Conservation (phyloP, 2,113 vertebrate genomes). For the Octodon degus region DNA sequence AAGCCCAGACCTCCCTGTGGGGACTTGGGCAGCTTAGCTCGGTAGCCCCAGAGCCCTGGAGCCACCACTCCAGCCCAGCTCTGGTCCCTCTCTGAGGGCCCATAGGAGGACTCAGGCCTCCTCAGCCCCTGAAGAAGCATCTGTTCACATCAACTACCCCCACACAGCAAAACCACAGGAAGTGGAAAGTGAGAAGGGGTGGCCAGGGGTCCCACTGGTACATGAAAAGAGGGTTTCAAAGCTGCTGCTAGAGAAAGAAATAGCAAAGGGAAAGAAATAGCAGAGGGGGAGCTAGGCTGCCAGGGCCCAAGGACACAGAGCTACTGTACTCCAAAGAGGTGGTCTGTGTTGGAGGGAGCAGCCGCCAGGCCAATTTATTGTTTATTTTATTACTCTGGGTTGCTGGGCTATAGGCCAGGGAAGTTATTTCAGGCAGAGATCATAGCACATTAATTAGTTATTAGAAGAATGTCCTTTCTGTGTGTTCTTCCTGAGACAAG, state of each 20-base stretch:
- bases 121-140: not conserved
- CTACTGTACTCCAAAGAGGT: slow-evolving; percentile 76
- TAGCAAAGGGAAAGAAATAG: not conserved
- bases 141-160: not conserved
- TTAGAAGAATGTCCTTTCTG: slow-evolving; percentile 81
- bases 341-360: slow-evolving; percentile 73
- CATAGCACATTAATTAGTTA: slow-evolving; percentile 82
- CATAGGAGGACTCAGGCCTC: not conserved
- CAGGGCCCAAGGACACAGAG: slow-evolving; percentile 66
- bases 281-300: slow-evolving; percentile 25
- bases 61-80: not conserved
- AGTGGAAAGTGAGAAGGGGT: not conserved
- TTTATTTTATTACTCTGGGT: slow-evolving; percentile 86
- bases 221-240: not conserved
- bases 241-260: not conserved
- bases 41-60: not conserved
- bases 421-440: slow-evolving; percentile 85
- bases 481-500: slow-evolving; percentile 77
- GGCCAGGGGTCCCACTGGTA: not conserved
- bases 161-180: not conserved
- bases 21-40: not conserved
- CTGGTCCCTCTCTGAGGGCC: accelerated
- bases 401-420: slow-evolving; percentile 79
- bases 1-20: not conserved
- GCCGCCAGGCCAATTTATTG: slow-evolving; percentile 74